These are phyloP conservation scores for Nematolebias whitei DNA, from an alignment of 2,113 vertebrate species.

Conservation along the genomic window DNA sequence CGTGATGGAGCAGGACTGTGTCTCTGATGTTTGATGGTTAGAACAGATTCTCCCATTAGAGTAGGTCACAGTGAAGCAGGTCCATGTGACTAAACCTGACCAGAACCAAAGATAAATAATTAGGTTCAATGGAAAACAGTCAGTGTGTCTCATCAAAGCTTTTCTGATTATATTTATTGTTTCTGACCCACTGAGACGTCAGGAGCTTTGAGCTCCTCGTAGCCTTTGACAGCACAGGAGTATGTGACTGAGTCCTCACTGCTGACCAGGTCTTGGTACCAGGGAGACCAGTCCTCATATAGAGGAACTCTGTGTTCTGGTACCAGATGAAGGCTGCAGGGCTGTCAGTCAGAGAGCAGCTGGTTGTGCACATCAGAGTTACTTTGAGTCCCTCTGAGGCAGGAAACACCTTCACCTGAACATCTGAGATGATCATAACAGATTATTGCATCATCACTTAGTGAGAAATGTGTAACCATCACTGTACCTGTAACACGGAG, in stretches of 20 bases:
- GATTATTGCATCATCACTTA: background rate
- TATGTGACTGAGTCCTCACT: conserved; percentile 32
- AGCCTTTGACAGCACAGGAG: conserved; percentile 48
- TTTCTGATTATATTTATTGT: background rate
- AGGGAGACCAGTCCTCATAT: conserved; percentile 48
- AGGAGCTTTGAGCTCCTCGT: conserved; percentile 6
- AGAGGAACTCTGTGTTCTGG: conserved; percentile 43
- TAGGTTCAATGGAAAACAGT: background rate
- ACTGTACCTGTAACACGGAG: conserved; percentile 13
- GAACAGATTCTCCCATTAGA: conserved; percentile 13
- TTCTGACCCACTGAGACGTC: conserved; percentile 37
- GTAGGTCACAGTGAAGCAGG: conserved; percentile 34
- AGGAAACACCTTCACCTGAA: conserved; percentile 34
- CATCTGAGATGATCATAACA: conserved; percentile 1
- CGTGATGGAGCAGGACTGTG: conserved; percentile 12
- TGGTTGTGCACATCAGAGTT: conserved; percentile 39
- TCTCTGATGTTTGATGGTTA: background rate
- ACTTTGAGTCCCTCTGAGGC: conserved; percentile 4
- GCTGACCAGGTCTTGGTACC: conserved; percentile 41
- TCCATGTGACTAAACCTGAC: conserved; percentile 20
- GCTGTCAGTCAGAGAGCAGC: conserved; percentile 44
- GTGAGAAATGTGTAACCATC: background rate
- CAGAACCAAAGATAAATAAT: background rate
- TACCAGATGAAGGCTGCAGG: conserved; percentile 49
- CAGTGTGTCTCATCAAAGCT: rapidly evolving